phyloP scores from a whole-genome alignment of 2,113 vertebrate species.

The Anas platyrhynchos region DNA sequence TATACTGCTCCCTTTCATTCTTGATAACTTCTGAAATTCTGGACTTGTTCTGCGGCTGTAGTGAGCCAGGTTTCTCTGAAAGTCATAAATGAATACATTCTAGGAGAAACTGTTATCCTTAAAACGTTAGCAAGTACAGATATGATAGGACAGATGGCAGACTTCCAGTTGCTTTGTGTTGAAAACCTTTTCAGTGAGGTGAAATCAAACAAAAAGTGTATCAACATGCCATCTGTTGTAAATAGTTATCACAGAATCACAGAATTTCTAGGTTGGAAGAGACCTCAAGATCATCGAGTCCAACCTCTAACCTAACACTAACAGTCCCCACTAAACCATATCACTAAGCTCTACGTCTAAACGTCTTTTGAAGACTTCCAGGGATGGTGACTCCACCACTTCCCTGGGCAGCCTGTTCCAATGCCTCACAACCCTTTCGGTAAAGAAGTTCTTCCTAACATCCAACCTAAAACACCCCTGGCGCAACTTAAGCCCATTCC shows the following conservation, averaged over 20 bases:
- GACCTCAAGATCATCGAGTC: too few species aligned
- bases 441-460: too few species aligned
- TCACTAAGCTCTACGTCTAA: too few species aligned
- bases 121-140: background rate
- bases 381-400: too few species aligned
- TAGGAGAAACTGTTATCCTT: background rate
- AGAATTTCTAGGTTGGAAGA: too few species aligned
- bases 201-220: background rate
- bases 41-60: background rate
- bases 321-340: too few species aligned
- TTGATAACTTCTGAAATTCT: background rate
- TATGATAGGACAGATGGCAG: background rate
- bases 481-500: too few species aligned
- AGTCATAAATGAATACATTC: background rate
- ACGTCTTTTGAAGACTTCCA: too few species aligned
- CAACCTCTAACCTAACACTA: too few species aligned
- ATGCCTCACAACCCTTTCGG: too few species aligned
- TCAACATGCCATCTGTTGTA: background rate
- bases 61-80: background rate
- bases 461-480: too few species aligned
- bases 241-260: background rate
- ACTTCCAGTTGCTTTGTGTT: background rate
- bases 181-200: background rate
- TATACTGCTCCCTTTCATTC: background rate
- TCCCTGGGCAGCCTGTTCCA: too few species aligned